These are phyloP conservation scores for Epinotia brunnichana DNA, from an alignment of 2,888 invertebrate genomes.

Conservation along the genomic window DNA sequence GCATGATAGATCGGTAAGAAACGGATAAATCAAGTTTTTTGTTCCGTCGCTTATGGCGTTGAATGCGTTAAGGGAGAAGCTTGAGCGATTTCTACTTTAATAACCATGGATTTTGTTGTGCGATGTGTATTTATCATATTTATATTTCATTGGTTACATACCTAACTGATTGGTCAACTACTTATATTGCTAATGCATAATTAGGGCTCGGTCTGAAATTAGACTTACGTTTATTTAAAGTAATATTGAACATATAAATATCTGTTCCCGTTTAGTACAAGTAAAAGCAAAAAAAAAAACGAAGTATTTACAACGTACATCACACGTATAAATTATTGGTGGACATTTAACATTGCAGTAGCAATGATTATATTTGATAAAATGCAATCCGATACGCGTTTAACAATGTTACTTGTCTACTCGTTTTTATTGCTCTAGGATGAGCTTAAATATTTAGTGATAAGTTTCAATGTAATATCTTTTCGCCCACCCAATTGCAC, in stretches of 20 bases:
- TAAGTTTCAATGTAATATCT: neutral
- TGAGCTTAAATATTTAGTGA: no score
- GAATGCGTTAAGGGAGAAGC: slow-evolving; percentile 33
- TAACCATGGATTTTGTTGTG: neutral
- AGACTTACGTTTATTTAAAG: neutral
- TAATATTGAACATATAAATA: no score
- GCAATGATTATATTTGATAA: no score
- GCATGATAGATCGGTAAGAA: slow-evolving; percentile 71
- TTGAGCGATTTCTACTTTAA: slow-evolving; percentile 9
- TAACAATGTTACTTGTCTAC: no score
- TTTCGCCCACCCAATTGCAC: neutral
- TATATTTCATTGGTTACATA: neutral
- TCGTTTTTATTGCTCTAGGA: no score
- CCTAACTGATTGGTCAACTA: no score
- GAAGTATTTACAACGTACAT: no score
- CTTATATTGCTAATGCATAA: neutral
- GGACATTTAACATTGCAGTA: no score
- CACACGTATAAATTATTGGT: no score
- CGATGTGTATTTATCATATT: neutral
- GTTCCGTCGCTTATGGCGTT: slow-evolving; percentile 48
- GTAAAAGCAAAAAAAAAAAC: no score
- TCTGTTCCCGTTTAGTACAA: no score
- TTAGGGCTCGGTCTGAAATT: neutral
- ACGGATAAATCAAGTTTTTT: slow-evolving; percentile 73
- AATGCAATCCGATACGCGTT: no score